These are phyloP conservation scores for Oncorhynchus gorbuscha DNA, from an alignment of 2,113 vertebrate genomes.

Conservation along the genomic window DNA sequence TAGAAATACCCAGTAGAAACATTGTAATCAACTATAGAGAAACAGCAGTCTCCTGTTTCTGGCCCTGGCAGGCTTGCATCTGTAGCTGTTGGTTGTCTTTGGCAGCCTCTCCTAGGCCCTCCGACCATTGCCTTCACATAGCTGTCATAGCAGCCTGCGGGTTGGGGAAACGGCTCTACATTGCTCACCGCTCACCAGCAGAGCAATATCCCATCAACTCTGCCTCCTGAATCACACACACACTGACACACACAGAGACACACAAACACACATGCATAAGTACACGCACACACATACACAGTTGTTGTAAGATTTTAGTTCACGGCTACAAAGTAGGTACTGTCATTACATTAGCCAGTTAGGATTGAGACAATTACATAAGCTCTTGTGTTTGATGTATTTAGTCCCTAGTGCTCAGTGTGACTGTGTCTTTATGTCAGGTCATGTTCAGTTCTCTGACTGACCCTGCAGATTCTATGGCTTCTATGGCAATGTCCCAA, in stretches of 20 bases:
- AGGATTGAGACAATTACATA: background rate
- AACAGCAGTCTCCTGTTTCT: constrained; percentile 6
- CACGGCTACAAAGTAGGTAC: background rate
- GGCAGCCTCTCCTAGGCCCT: constrained; percentile 26
- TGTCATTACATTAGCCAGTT: background rate
- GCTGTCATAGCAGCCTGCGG: constrained; percentile 42
- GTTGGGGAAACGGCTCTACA: constrained; percentile 20
- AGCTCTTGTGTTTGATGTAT: background rate
- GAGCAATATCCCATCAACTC: background rate
- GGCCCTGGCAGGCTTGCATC: constrained; percentile 42
- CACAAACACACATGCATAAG: no score
- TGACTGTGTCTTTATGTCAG: background rate
- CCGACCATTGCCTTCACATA: constrained; percentile 39
- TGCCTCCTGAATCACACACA: no score
- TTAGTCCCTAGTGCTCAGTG: background rate
- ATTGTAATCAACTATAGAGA: no score
- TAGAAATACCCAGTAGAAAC: no score
- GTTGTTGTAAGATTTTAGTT: background rate
- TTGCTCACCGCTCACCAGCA: background rate
- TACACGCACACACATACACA: no score
- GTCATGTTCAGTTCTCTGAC: background rate
- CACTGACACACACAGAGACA: no score
- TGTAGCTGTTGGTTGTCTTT: constrained; percentile 42
- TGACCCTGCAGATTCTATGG: no score
- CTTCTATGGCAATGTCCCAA: no score